phyloP scores from a whole-genome alignment of 2,797 vertebrate species.

The Danio choprae region DNA sequence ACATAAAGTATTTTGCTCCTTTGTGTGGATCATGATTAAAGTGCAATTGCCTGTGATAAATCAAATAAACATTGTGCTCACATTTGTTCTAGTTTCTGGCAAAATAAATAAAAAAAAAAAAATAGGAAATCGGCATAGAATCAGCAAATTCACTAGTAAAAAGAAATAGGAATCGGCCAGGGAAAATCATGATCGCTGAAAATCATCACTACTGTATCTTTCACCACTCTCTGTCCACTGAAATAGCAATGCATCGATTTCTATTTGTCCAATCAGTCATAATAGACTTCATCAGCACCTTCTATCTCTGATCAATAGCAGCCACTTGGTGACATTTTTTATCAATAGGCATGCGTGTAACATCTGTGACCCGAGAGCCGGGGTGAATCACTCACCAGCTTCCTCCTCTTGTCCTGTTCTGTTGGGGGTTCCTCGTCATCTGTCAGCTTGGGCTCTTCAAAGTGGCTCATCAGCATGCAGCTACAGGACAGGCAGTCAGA shows the following conservation, averaged over 20 bases:
- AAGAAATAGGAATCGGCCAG: too few relatives aligned
- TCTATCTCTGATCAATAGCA: neutral
- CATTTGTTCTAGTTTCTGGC: too few relatives aligned
- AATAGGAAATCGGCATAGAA: too few relatives aligned
- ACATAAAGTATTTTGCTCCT: too few relatives aligned
- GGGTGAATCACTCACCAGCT: constrained; percentile 79
- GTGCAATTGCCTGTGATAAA: too few relatives aligned
- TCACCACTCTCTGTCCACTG: neutral
- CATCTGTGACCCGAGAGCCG: neutral
- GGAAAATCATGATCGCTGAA: too few relatives aligned
- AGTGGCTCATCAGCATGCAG: constrained; percentile 94
- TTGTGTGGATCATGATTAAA: too few relatives aligned
- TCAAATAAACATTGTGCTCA: too few relatives aligned
- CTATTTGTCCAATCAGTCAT: neutral
- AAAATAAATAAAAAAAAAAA: too few relatives aligned
- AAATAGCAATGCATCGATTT: neutral
- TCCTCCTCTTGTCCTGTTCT: constrained; percentile 98
- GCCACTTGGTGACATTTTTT: neutral
- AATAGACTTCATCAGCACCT: neutral
- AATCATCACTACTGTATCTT: too few relatives aligned
- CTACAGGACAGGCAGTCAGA: constrained; percentile 76
- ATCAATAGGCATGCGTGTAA: neutral
- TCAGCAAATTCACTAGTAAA: too few relatives aligned
- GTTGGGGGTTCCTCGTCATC: constrained; percentile 96
- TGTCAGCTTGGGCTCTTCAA: constrained; percentile 89